Conservation (phyloP, 2,888 invertebrate genomes). For the Callimorpha dominula region DNA sequence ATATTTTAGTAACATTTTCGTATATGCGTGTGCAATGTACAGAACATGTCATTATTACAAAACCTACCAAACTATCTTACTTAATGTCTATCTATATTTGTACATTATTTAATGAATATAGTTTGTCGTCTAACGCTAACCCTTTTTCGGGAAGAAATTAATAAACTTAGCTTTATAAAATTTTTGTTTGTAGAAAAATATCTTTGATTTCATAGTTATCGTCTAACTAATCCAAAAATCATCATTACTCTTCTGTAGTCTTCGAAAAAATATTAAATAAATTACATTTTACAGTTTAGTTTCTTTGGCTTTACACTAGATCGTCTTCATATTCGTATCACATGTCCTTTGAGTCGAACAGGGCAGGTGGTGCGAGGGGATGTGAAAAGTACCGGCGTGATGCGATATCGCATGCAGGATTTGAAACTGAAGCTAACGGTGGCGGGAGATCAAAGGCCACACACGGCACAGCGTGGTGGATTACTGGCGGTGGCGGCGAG, state of each 20-base stretch:
- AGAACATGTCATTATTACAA: not conserved
- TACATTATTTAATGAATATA: not conserved
- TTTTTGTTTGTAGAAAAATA: slow-evolving; percentile 67
- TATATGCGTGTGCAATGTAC: not conserved
- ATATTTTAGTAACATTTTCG: not conserved
- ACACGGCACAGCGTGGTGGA: slow-evolving; percentile 44
- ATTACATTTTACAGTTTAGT: slow-evolving; percentile 19
- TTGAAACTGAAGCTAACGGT: slow-evolving; percentile 44
- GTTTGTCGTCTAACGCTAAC: not conserved
- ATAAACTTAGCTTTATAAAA: slow-evolving; percentile 56
- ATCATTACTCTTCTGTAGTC: slow-evolving; percentile 35
- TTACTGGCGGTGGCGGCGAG: slow-evolving; percentile 50
- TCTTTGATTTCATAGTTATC: slow-evolving; percentile 43
- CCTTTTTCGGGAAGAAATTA: slow-evolving; percentile 29
- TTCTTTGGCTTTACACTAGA: slow-evolving; percentile 73
- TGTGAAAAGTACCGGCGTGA: slow-evolving; percentile 62
- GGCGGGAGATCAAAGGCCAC: slow-evolving; percentile 52
- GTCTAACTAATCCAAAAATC: slow-evolving; percentile 48
- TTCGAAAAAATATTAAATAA: slow-evolving; percentile 17
- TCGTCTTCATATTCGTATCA: slow-evolving; percentile 81
- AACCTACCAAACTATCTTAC: not conserved
- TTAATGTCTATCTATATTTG: not conserved
- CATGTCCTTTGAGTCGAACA: slow-evolving; percentile 68
- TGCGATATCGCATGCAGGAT: slow-evolving; percentile 51
- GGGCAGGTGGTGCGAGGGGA: slow-evolving; percentile 57